Conservation (phyloP, 1,140 invertebrate genomes). For the Dryas iulia region DNA sequence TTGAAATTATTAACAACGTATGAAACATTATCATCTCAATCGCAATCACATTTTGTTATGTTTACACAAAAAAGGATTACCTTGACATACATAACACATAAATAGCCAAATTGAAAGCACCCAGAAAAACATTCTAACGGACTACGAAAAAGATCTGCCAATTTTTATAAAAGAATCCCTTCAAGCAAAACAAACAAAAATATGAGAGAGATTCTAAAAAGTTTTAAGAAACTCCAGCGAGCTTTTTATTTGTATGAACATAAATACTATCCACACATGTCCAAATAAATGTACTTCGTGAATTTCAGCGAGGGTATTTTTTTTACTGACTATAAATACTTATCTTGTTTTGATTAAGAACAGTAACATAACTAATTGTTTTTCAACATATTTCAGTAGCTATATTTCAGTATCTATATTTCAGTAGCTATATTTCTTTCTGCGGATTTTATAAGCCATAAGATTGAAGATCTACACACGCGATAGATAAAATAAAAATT, state of each 20-base stretch:
- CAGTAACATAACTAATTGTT: too few relatives aligned
- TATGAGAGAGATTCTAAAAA: neutral
- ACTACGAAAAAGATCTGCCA: neutral
- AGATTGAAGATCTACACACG: too few relatives aligned
- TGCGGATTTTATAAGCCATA: too few relatives aligned
- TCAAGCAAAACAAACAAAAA: neutral
- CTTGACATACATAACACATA: neutral
- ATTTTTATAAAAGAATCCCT: neutral
- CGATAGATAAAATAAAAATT: too few relatives aligned
- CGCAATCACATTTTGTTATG: neutral
- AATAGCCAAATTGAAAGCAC: neutral
- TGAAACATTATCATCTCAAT: too few relatives aligned
- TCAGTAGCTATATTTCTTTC: too few relatives aligned
- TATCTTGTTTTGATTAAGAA: too few relatives aligned
- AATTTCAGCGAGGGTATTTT: too few relatives aligned
- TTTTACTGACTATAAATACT: too few relatives aligned
- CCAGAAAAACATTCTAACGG: neutral
- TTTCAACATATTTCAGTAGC: too few relatives aligned
- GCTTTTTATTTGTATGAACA: neutral
- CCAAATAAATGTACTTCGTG: neutral
- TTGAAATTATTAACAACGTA: too few relatives aligned
- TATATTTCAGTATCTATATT: too few relatives aligned
- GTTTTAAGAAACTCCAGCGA: neutral
- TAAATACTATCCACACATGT: neutral
- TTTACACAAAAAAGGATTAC: neutral